Base-by-base conservation (phyloP, 2,797 vertebrate genomes). In the Balearica regulorum region DNA sequence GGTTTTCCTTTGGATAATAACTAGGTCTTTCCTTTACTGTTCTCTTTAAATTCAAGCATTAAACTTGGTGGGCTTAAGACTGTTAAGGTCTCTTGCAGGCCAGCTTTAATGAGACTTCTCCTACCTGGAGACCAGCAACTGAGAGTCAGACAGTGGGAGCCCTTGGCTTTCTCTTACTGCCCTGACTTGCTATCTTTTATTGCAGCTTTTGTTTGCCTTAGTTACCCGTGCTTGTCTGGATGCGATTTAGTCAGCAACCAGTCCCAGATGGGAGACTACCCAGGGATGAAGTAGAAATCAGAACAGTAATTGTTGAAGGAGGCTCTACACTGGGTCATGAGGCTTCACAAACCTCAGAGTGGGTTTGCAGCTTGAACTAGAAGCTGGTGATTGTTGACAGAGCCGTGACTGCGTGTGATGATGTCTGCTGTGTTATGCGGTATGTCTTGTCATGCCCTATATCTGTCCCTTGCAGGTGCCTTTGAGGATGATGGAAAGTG, bases 401-500 rank as follows among this genome's bases (percentile, higher is more conserved):
- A 89, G 61, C 75, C 5, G 1, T 72, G 62, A 18, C 57, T 69
- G 44, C 17, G 41, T 0, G 0, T 35, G 51, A 43, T 20, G 53
- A 3, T 29, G 49, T n/a, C 26, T 51, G 70, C 62, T 60, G 1
- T 43, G 72, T 61, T n/a, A 18, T 20, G 5, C 29, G 57, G 6
- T 83, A 11, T 5, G 46, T 29, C 49, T 76, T 64, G 10, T 80
- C 83, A 83, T 54, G 16, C 35, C 35, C 54, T 89, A 10, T n/a
- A 6, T 90, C 71, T 94, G 29, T 93, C 54, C 82, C 39, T 97
- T 62, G 10, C 97, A 99, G 99, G 99, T 99, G 96, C 99, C 99
- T 98, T 99, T 99, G 97, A 98, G 99, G 97, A 99, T 99, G 97
- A 99, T 99, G 93, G 99, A 99, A 95, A 98, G 98, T 1, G 99